Conservation (phyloP, 2,888 invertebrate species). For the Nemoura dubitans region DNA sequence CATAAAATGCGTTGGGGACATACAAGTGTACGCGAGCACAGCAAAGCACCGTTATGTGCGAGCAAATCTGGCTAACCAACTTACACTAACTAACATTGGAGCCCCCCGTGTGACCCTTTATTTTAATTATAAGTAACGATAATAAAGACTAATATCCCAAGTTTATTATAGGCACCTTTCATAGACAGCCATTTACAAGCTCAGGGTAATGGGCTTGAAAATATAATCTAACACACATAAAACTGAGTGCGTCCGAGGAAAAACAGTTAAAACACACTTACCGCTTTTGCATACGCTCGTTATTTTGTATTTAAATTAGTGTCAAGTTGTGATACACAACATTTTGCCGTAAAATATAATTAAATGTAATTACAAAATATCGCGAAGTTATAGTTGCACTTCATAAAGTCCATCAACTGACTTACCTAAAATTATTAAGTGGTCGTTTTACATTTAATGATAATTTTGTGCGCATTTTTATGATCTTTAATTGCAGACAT, state of each 20-base stretch:
- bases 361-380: not conserved
- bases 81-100: conserved; percentile 15
- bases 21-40: not conserved
- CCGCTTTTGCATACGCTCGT: not conserved
- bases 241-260: not conserved
- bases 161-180: conserved; percentile 20
- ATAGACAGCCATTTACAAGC: not conserved
- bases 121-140: conserved; percentile 28
- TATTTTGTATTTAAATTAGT: not conserved
- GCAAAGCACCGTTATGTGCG: not conserved
- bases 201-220: not conserved
- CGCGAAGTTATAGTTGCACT: not conserved
- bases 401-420: not conserved
- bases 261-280: conserved; percentile 2
- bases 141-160: conserved; percentile 28
- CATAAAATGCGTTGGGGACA: conserved; percentile 3
- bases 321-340: not conserved
- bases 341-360: not conserved
- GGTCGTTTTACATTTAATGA: not conserved
- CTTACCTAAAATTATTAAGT: not conserved
- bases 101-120: conserved; percentile 9
- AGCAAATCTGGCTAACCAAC: conserved; percentile 17
- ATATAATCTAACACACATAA: conserved; percentile 12
- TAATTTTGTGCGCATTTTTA: not conserved
- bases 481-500: not conserved